Conservation (phyloP, 2,113 vertebrate species). For the Turnix velox region DNA sequence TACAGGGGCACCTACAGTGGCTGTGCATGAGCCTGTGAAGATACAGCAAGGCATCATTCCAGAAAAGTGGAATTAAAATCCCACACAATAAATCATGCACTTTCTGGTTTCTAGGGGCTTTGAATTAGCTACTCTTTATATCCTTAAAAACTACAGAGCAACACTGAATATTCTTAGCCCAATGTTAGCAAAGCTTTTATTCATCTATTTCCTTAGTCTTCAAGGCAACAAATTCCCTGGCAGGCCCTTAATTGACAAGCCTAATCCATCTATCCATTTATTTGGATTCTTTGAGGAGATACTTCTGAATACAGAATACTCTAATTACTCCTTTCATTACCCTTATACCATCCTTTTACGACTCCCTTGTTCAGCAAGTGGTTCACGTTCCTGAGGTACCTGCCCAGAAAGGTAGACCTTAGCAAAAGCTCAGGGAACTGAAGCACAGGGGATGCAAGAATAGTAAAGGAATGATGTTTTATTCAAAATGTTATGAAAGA, state of each 20-base stretch:
- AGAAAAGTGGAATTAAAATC: conserved; percentile 1
- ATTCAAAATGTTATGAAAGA: not conserved
- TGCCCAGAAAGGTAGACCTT: not conserved
- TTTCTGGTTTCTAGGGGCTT: conserved; percentile 8
- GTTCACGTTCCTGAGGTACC: not conserved
- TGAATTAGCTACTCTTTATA: not conserved
- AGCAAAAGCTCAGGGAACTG: not conserved
- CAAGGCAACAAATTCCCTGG: conserved; percentile 25
- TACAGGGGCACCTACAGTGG: not conserved
- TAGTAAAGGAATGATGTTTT: not conserved
- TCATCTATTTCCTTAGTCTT: conserved; percentile 17
- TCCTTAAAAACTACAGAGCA: not conserved
- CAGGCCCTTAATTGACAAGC: conserved; percentile 18
- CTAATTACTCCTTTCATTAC: conserved; percentile 4
- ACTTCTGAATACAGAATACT: not conserved
- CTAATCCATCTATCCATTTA: conserved; percentile 20
- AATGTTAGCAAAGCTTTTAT: not conserved
- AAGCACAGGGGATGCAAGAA: not conserved
- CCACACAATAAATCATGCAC: not conserved
- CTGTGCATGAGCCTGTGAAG: not conserved
- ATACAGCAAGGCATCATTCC: not conserved
- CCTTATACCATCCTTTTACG: conserved; percentile 1
- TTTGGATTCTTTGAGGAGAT: not conserved
- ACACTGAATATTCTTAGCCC: not conserved
- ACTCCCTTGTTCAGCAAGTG: not conserved